Base-by-base conservation (phyloP, 2,113 vertebrate species). In the Talpa occidentalis region DNA sequence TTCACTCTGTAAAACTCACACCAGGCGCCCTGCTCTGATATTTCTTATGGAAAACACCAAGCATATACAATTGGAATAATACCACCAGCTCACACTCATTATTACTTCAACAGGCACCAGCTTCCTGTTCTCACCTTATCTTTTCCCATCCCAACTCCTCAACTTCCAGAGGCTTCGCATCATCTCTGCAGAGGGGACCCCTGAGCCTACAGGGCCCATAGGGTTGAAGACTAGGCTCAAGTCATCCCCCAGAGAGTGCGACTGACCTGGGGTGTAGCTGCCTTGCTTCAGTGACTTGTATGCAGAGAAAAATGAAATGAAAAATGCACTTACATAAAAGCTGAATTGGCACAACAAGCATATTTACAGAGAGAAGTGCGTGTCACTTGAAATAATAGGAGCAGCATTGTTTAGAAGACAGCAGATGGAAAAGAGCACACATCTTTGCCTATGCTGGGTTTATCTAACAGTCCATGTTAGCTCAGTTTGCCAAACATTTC, bases 371-470 rank as follows among this genome's bases (percentile, higher is more conserved):
- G 76, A 67, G 79, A 79, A 76, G 40, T 4, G 70, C 0, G 1
- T 94, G 90, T 70, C 49, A 1, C 66, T 67, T 88, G 90, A 93
- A 96, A 74, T 81, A 95, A 84, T 52, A 91, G 90, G 92, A 87
- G 24, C 14, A 8, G 70, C 59, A 44, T 60, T 91, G 93, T 94
- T 93, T 47, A 84, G 54, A 32, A 94, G 67, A 69, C 22, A 26
- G 81, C 86, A 89, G 82, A 89, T 91, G 95, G 89, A 67, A 73
- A 89, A 47, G 92, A 62, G 73, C 35, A 40, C 81, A 6, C 0
- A 0, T 79, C 54, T 76, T 82, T 89, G 66, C 52, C 44, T 59
- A 80, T 40, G 37, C 83, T 0, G 7, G 59, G 40, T 81, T 94
- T 85, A 37, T 70, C 81, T 32, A 35, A 35, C 17, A 66, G 49